These are phyloP conservation scores for Macropus fuliginosus DNA, from an alignment of 2,797 vertebrate species.

Conservation along the genomic window DNA sequence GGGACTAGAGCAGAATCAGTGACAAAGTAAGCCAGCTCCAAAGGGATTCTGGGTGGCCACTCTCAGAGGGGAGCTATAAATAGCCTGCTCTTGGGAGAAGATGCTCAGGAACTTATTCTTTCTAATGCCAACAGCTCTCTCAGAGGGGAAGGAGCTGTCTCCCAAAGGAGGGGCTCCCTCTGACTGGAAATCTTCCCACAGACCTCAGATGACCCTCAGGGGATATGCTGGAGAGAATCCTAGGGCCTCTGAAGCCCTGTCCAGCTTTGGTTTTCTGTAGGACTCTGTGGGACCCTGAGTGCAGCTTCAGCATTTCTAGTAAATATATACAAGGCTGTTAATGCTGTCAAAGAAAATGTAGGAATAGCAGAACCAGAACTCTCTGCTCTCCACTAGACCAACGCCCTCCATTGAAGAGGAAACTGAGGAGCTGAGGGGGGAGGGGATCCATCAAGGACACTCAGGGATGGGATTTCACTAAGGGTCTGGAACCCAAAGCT, in stretches of 20 bases:
- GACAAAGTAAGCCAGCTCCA: neutral
- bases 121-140: neutral
- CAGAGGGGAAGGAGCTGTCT: neutral
- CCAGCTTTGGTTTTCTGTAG: neutral
- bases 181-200: neutral
- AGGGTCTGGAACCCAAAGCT: too few relatives aligned
- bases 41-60: neutral
- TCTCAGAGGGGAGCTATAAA: neutral
- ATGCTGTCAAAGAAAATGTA: neutral
- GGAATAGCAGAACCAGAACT: too few relatives aligned
- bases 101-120: neutral
- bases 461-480: too few relatives aligned
- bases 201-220: neutral
- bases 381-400: too few relatives aligned
- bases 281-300: neutral
- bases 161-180: neutral
- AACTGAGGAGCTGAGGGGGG: neutral
- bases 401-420: neutral
- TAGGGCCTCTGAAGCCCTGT: neutral
- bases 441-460: neutral
- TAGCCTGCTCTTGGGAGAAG: neutral
- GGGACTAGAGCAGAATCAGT: neutral
- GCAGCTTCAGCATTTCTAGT: neutral
- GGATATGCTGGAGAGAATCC: neutral
- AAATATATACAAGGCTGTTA: neutral